Evolutionary conservation across 2,113 vertebrate genomes (phyloP).

Genomic region (Arizona elegans): DNA sequence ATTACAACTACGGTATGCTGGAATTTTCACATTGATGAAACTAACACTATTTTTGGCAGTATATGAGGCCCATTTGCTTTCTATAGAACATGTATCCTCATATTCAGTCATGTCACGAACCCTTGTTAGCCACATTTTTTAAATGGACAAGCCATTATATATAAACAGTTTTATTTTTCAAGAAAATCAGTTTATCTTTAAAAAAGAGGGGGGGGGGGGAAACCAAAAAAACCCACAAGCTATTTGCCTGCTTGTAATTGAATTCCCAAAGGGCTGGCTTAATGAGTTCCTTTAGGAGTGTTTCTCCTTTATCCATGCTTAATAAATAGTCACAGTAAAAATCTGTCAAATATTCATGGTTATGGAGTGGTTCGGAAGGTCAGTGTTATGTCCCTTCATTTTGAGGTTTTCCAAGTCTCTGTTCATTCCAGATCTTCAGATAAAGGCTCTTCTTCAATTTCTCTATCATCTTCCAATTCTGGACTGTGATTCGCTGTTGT

Average conservation of each 20-base stretch:
- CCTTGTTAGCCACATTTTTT: constrained; percentile 82
- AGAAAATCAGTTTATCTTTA: constrained; percentile 81
- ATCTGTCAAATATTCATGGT: constrained; percentile 86
- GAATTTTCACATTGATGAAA: constrained; percentile 96
- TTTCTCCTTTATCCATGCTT: constrained; percentile 93
- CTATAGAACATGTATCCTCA: constrained; percentile 87
- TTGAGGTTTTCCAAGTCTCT: constrained; percentile 76
- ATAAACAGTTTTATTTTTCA: constrained; percentile 77
- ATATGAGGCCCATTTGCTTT: constrained; percentile 96
- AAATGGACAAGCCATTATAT: constrained; percentile 84
- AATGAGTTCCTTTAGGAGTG: constrained; percentile 93
- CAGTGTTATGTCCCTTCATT: constrained; percentile 80
- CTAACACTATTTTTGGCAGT: constrained; percentile 99
- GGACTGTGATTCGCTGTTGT: constrained; percentile 99
- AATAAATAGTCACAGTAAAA: constrained; percentile 99
- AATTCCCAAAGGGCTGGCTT: constrained; percentile 89
- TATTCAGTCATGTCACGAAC: constrained; percentile 87
- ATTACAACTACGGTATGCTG: constrained; percentile 94
- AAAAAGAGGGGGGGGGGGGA: constrained; percentile 71
- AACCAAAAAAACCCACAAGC: constrained; percentile 62
- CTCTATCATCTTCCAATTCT: constrained; percentile 95
- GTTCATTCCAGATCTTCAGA: constrained; percentile 97
- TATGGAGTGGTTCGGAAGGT: constrained; percentile 91
- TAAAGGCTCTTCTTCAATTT: constrained; percentile 98
- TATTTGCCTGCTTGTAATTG: constrained; percentile 81